phyloP scores from a whole-genome alignment of 2,797 vertebrate species.

The Peromyscus melanophrys region DNA sequence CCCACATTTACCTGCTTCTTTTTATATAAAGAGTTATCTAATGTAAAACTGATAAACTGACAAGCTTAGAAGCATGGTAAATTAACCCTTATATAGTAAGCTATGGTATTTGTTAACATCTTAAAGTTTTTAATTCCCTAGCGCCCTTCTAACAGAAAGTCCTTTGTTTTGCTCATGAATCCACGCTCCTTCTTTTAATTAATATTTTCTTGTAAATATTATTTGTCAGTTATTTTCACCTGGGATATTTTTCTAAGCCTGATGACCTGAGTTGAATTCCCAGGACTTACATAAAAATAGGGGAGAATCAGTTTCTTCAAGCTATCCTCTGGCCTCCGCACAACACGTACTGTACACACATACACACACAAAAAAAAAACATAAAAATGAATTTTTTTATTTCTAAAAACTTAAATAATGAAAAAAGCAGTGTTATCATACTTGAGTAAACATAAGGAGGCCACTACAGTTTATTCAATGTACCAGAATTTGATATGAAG shows the following conservation, averaged over 20 bases:
- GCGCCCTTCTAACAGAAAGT: neutral
- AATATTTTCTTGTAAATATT: conserved; percentile 45
- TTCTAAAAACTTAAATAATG: neutral
- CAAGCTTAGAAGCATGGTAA: neutral
- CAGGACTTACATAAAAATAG: neutral
- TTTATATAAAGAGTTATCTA: neutral
- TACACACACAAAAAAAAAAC: too few relatives aligned
- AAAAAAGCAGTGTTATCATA: neutral
- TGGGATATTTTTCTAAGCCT: neutral
- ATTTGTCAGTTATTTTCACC: neutral
- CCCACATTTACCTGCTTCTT: neutral
- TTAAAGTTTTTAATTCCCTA: neutral
- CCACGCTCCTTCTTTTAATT: conserved; percentile 63
- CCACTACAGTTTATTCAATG: neutral
- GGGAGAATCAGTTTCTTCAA: neutral
- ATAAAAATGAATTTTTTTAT: neutral
- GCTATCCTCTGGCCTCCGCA: neutral
- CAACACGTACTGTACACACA: neutral
- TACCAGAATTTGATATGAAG: neutral
- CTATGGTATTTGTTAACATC: neutral
- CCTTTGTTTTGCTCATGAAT: conserved; percentile 59
- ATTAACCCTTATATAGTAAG: neutral
- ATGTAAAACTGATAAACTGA: neutral
- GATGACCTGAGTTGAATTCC: neutral
- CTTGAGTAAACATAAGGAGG: neutral